Base-by-base conservation (phyloP, 2,888 invertebrate species). In the Dynastes maya region DNA sequence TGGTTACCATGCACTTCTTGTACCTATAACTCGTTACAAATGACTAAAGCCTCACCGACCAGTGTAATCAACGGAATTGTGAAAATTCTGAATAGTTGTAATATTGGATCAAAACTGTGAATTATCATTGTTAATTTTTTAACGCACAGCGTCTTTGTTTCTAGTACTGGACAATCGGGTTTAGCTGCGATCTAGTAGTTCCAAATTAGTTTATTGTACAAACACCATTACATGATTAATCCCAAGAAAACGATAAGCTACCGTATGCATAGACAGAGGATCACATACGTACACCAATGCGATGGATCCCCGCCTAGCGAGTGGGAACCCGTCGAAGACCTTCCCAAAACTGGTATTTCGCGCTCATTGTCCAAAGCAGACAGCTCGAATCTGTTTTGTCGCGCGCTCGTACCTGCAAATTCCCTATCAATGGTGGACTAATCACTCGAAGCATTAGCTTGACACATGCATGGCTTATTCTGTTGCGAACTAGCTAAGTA, bases 381-480 rank as follows among this genome's bases (percentile, higher is more conserved):
- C 6, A 51, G 2, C 68, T 2, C 13, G 16, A 68, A 68, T 68
- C 68, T 49, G 27, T 11, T 61, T 45, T 27, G 45, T 61, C 40
- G 32, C 13, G 37, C 65, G 22, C 45, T 61, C 29, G n/a, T 64
- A 65, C 65, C 65, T 64, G 76, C 40, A 76, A 76, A 37, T 76
- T 76, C 64, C 16, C 58, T 61, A 76, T 61, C 76, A 55, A 67
- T 76, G 55, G 32, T 65, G 76, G 61, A 76, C 76, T 76, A 76
- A 76, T 76, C 76, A 76, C 45, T 76, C 16, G 55, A 13, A n/a
- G 76, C 76, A 64, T 76, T 68, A 65, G 27, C 55, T 22, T 27
- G 22, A 32, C 37, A 68, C 68, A 55, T 67, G 58, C 55, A 55
- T 40, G 37, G 76, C 76, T 76, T 76, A 76, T 76, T 68, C n/a